phyloP scores from a whole-genome alignment of 2,888 invertebrate species.

The Ypsolopha scabrella region DNA sequence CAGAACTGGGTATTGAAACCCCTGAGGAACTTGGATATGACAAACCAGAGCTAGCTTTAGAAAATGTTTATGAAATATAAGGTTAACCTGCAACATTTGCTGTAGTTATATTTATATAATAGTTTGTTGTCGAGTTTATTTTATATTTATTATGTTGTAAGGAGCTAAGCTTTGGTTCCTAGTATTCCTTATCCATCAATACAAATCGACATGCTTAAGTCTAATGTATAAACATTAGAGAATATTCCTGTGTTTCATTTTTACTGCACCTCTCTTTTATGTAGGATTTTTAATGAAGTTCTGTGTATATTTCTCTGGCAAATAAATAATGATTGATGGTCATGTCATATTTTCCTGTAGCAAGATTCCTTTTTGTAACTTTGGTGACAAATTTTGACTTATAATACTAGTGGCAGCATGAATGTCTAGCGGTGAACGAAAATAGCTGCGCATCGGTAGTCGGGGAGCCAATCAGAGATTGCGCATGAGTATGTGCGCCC shows the following conservation, averaged over 20 bases:
- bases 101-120: constrained; percentile 59
- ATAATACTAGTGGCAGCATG: too few relatives aligned
- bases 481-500: too few relatives aligned
- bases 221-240: constrained; percentile 47
- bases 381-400: too few relatives aligned
- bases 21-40: constrained; percentile 97
- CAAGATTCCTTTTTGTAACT: too few relatives aligned
- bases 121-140: constrained; percentile 52
- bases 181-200: constrained; percentile 32
- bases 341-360: too few relatives aligned
- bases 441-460: too few relatives aligned
- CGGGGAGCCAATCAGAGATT: too few relatives aligned
- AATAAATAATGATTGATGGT: too few relatives aligned
- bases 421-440: too few relatives aligned
- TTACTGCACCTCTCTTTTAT: not conserved
- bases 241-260: constrained; percentile 34
- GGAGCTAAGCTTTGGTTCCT: constrained; percentile 23
- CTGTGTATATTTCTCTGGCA: too few relatives aligned
- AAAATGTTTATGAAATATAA: constrained; percentile 78
- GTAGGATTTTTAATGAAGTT: too few relatives aligned
- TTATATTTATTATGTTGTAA: constrained; percentile 27
- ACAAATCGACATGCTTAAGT: constrained; percentile 23
- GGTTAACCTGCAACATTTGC: constrained; percentile 31
- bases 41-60: constrained; percentile 92
- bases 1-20: constrained; percentile 93